Evolutionary conservation across 1,140 invertebrate species (phyloP).

Genomic region (Heliconius melpomene): DNA sequence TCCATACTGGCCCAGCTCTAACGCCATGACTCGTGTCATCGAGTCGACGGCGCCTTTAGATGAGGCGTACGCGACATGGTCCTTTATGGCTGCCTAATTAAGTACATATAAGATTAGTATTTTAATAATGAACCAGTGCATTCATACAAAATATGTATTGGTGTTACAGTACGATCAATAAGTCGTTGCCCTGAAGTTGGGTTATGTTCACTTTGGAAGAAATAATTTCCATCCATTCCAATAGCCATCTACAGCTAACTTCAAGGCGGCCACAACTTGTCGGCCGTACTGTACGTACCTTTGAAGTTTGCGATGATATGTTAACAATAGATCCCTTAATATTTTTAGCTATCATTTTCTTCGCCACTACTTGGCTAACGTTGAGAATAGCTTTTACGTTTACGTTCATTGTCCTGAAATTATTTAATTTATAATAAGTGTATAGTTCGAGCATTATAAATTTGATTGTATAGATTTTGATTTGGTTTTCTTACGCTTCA

Average conservation of each 20-base stretch:
- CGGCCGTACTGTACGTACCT: conserved; percentile 42
- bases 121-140: too few relatives aligned
- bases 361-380: conserved; percentile 89
- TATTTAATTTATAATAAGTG: conserved; percentile 43
- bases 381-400: conserved; percentile 93
- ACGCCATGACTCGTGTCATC: conserved; percentile 88
- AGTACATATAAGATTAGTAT: background rate
- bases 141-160: too few relatives aligned
- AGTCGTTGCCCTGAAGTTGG: too few relatives aligned
- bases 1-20: conserved; percentile 91
- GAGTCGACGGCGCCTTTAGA: conserved; percentile 86
- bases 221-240: too few relatives aligned
- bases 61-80: conserved; percentile 89
- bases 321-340: conserved; percentile 92
- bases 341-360: conserved; percentile 87
- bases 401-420: conserved; percentile 86
- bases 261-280: too few relatives aligned
- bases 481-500: conserved; percentile 83
- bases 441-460: background rate
- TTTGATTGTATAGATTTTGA: background rate
- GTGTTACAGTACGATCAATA: too few relatives aligned
- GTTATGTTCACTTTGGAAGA: too few relatives aligned
- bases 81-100: conserved; percentile 83
- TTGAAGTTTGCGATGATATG: conserved; percentile 90
- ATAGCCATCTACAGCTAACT: too few relatives aligned